Percentiles rank a stretch among this genome's conserved stretches.
These are phyloP conservation scores for Tragelaphus oryx DNA, from an alignment of 2,797 vertebrate species.

Conservation along the genomic window DNA sequence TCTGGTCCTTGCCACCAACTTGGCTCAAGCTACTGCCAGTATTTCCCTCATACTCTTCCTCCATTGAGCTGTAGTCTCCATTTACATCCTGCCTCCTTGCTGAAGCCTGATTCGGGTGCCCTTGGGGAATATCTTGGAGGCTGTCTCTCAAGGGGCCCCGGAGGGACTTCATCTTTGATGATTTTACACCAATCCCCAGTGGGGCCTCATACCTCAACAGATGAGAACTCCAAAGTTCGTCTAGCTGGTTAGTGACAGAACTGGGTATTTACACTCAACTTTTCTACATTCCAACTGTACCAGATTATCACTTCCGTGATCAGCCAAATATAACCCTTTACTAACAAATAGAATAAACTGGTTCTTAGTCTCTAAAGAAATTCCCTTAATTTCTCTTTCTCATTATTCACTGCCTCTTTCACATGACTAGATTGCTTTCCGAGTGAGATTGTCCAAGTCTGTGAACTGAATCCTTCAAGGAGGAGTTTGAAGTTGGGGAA, in stretches of 20 bases:
- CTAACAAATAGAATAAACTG: neutral
- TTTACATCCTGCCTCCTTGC: neutral
- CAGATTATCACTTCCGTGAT: neutral
- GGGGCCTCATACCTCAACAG: neutral
- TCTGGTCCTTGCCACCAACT: neutral
- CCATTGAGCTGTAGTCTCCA: neutral
- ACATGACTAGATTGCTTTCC: neutral
- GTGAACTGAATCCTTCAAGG: neutral
- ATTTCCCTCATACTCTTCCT: neutral
- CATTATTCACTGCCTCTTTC: neutral
- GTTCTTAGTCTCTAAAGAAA: neutral
- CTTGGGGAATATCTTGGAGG: neutral
- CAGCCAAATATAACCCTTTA: neutral
- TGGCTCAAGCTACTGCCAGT: accelerated
- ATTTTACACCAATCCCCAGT: neutral
- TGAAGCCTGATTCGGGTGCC: neutral
- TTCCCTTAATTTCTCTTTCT: neutral
- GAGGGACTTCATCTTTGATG: neutral
- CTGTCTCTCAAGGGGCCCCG: neutral
- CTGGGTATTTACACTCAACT: neutral
- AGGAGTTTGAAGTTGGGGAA: neutral
- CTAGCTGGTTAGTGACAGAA: neutral
- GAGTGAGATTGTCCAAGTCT: neutral
- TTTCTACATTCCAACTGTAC: neutral
- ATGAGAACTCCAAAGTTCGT: neutral